Evolutionary conservation across 2,888 invertebrate genomes (phyloP).

Genomic region (Drosophila anceps): DNA sequence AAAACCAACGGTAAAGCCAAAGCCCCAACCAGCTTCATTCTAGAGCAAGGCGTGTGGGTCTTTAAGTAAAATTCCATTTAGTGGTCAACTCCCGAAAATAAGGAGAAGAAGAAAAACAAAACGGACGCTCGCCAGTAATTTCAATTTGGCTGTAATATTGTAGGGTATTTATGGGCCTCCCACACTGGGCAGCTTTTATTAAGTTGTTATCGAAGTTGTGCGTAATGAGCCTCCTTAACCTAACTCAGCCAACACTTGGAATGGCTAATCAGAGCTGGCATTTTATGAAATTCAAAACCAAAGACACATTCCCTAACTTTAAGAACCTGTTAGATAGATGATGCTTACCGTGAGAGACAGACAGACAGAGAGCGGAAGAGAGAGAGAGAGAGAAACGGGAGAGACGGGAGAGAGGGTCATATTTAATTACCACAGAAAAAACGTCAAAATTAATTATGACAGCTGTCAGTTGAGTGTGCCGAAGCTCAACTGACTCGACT

Average conservation of each 20-base stretch:
- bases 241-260: constrained; percentile 50
- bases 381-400: constrained; percentile 7
- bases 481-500: constrained; percentile 54
- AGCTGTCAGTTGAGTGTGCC: constrained; percentile 84
- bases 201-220: constrained; percentile 20
- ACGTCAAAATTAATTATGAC: constrained; percentile 86
- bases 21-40: not conserved
- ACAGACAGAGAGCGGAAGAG: too few relatives aligned
- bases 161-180: constrained; percentile 2
- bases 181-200: constrained; percentile 9
- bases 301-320: constrained; percentile 37
- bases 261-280: constrained; percentile 72
- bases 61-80: constrained; percentile 65
- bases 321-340: constrained; percentile 42
- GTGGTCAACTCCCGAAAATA: constrained; percentile 28
- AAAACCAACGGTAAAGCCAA: too few relatives aligned
- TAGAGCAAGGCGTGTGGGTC: constrained; percentile 33
- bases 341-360: not conserved
- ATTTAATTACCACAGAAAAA: constrained; percentile 83
- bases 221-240: constrained; percentile 47
- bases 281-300: constrained; percentile 66
- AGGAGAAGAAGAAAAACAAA: constrained; percentile 1
- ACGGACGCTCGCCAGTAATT: constrained; percentile 69
- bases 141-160: constrained; percentile 55
- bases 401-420: constrained; percentile 63